Evolutionary conservation across 1,140 invertebrate genomes (phyloP), one percentile per base, ranked within the genome.

Genomic region (Calephelis virginiensis): DNA sequence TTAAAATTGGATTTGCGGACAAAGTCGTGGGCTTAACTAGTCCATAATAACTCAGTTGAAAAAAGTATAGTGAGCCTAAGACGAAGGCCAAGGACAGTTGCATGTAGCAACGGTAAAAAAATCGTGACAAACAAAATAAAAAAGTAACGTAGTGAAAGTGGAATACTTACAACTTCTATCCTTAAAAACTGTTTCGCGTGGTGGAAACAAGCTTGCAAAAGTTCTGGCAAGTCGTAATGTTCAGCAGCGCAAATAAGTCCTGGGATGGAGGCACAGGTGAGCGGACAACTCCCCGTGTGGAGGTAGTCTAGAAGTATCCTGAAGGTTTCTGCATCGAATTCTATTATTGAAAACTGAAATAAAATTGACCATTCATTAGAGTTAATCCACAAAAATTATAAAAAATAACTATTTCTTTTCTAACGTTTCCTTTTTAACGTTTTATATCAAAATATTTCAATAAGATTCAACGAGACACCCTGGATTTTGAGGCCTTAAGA

Each of bases 271-370:
- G 96, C 95, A 91, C 97, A 98, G 0, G 97, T 98, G 8, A 98
- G 86, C 0, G 97, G 96, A 91, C 97, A 98, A 28, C 96, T 97
- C 48, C 97, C 97, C 4, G 97, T 98, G 84, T 98, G 97, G 47
- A 98, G 90, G 89, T 98, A 98, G 86, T 98, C 97, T 78, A 98
- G 89, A 5, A 98, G 91, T 69, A 97, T 95, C 60, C 96, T 94
- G 88, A 98, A 98, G 0, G 97, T 98, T 62, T 98, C 97, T 4
- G 96, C 95, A 92, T 98, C 97, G 87, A 98, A 98, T 90, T 98
- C 97, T 76, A 98, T 98, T 76, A 98, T 97, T 64, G 96, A 96
- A 90, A 98, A 98, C 95, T 97, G 72, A 90, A 92, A 81, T 71
- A 77, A 69, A 43, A 37, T 8, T 9, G 1, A 11, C 1, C 45